Conservation (phyloP, 2,113 vertebrate genomes). For the Rhinolophus ferrumequinum region DNA sequence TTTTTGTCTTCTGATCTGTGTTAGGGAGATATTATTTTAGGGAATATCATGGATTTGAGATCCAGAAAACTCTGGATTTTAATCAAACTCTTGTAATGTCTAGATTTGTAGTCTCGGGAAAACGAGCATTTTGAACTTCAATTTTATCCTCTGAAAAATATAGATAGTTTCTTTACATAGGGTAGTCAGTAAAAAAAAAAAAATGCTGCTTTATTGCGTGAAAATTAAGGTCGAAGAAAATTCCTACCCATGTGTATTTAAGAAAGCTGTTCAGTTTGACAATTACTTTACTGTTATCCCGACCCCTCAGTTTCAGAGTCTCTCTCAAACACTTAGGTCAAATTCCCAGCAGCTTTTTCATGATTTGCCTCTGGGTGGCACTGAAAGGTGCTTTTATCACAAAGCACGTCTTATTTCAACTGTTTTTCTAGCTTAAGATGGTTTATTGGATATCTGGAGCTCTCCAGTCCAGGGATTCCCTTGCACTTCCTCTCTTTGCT, state of each 20-base stretch:
- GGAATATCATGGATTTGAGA: neutral
- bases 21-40: neutral
- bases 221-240: conserved; percentile 27
- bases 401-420: neutral
- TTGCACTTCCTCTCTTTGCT: neutral
- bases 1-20: neutral
- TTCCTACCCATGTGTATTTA: neutral
- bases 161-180: neutral
- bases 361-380: neutral
- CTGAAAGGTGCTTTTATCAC: neutral
- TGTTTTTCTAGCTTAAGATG: neutral
- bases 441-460: neutral
- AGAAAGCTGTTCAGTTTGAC: neutral
- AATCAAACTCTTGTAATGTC: neutral
- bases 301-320: neutral
- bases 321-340: neutral
- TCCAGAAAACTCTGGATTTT: neutral
- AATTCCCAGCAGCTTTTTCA: neutral
- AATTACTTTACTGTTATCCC: neutral
- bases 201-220: neutral
- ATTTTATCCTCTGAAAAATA: conserved; percentile 2
- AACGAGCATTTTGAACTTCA: neutral
- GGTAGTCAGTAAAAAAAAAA: neutral
- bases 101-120: neutral
- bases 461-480: neutral